Base-by-base conservation (phyloP, 2,113 vertebrate species). In the Nycticryphes semicollaris region DNA sequence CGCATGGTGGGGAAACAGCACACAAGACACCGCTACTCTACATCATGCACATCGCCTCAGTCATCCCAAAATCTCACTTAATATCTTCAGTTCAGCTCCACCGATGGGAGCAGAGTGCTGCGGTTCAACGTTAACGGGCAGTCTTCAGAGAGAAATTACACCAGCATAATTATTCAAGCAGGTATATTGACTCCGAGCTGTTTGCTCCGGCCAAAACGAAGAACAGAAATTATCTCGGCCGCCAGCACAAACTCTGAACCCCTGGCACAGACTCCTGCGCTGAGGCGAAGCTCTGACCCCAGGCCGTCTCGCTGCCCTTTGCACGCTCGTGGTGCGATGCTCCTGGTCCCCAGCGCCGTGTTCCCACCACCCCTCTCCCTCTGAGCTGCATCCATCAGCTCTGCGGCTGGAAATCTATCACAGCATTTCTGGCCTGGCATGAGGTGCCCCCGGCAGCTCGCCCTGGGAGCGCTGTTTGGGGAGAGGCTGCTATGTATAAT, bases 321-420 rank as follows among this genome's bases (percentile, higher is more conserved):
- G 57, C 41, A 15, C 3, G 4, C 35, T 7, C 3, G 15, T 1
- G 27, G 57, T 7, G 30, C 3, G 9, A 6, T 0, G 5, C 33
- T 39, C 2, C 45, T 2, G 13, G 22, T 14, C 20, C 41, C 57
- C 59, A 10, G 84, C 80, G 47, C 47, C 7, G 13, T 5, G 23
- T 12, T 39, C 9, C 47, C 10, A 9, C 41, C 64, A 25, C 20
- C 20, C 64, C 48, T 64, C 59, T 63, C 27, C 56, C 54, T 64
- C 63, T 10, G 51, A 47, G 53, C 62, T 24, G 37, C 50, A 8
- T 31, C 35, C 82, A 8, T 14, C 83, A 6, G 37, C 56, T 13
- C 53, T 2, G 67, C 2, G 9, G 56, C 12, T 56, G 4, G 8
- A 39, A 54, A 5, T 9, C 43, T 37, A 4, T 3, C 64, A 35